Base-by-base conservation (phyloP, 2,113 vertebrate species). In the Campylomormyrus numenius region DNA sequence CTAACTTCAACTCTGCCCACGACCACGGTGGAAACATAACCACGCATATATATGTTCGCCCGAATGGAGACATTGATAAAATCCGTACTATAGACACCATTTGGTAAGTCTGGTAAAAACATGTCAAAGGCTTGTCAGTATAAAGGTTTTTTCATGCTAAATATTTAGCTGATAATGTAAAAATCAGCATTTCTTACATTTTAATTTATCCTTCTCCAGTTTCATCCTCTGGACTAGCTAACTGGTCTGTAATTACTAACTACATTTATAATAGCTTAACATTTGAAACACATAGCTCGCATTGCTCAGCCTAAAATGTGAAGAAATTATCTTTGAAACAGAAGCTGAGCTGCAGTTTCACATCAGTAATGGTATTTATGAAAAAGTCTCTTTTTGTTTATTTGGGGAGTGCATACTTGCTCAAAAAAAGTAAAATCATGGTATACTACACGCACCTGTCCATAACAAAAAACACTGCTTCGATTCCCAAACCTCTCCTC, bases 1-100 rank as follows among this genome's bases (percentile, higher is more conserved):
- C 97, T 56, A 96, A 96, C 90, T 99, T 96, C 89, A 93, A 95
- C 0, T 98, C 97, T 0, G 97, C 97, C 91, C 97, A 98, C 87
- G 96, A 97, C 94, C 97, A 97, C 0, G 94, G 96, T 0, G 98
- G 97, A 70, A 99, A 98, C 92, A 93, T 99, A 92, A 97, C 95
- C 91, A 91, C 96, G 56, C 98, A 99, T 91, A 94, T 98, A 91
- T 97, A 97, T 92, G 90, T 99, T 92, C 95, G 97, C 50, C 96
- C 97, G 0, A 94, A 96, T 1, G 97, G 97, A 83, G 96, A 93
- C 5, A 91, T 97, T 48, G 96, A 98, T 91, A 93, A 95, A 70
- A 93, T 4, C 21, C 93, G 95, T 92, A 98, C 98, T 80, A 97
- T 90, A 91, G 98, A 99, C 90, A 97, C 97, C 0, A 94, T 99